Base-by-base conservation (phyloP, 2,113 vertebrate genomes). In the Leptobrachium ailaonicum region DNA sequence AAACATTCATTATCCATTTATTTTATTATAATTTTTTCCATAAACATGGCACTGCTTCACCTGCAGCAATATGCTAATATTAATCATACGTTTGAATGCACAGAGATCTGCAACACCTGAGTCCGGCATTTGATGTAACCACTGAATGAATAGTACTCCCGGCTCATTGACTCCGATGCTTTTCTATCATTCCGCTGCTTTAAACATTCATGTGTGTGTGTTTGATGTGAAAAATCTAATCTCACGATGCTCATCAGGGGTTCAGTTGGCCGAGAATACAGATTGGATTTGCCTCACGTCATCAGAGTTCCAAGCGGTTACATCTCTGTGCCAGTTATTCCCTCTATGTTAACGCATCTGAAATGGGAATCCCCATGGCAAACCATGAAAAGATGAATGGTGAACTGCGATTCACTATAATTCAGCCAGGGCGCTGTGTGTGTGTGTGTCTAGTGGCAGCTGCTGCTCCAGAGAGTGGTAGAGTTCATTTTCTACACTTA, bases 81-180 rank as follows among this genome's bases (percentile, higher is more conserved):
- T 75, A 81, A 68, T 81, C 79, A 81, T 72, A 75, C 60, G 79
- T 81, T 69, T 81, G 79, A 72, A 74, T 81, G 64, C 71, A 68
- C 71, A 81, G 32, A 69, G 41, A 45, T 14, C 6, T 41, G 14
- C 20, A 62, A 69, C 79, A 75, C 79, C 79, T 80, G 71, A 80
- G 79, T 80, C 79, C 72, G 73, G 53, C 53, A 41, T 62, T 60
- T 44, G 41, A 69, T 62, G 45, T 68, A 54, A 60, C 32, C 43
- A 69, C 75, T 62, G 60, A 66, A 62, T 77, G 43, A 60, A 73
- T 60, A 42, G 50, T 63, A 43, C 60, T 69, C 53, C 53, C 20
- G 20, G 71, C 53, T 74, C 54, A 41, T 7, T 73, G 60, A 42
- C 41, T 41, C 5, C 20, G 44, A 7, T 73, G 70, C 47, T 50